Evolutionary conservation across 2,113 vertebrate genomes (phyloP).

Genomic region (Rynchops niger): DNA sequence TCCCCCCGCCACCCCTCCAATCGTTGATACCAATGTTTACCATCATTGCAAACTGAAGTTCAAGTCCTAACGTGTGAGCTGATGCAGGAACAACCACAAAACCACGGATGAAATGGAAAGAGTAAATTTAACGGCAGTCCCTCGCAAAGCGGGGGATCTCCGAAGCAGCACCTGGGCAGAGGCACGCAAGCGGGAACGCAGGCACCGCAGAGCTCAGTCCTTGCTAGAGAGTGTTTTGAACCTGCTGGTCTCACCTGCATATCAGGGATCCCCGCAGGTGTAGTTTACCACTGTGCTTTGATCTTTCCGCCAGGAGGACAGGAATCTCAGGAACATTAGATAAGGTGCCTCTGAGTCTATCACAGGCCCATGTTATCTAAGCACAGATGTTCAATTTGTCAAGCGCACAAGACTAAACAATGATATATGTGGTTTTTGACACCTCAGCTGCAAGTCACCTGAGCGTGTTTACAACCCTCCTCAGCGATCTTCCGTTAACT

Average conservation of each 20-base stretch:
- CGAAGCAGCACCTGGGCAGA: background rate
- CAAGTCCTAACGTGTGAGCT: background rate
- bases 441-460: background rate
- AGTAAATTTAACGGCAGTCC: background rate
- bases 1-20: too few relatives aligned
- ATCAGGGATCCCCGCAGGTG: background rate
- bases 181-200: background rate
- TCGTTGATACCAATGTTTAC: background rate
- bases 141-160: background rate
- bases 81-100: background rate
- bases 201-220: background rate
- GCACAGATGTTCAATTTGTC: background rate
- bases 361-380: background rate
- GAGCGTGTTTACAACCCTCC: background rate
- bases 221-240: background rate
- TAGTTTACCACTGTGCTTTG: background rate
- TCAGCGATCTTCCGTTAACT: background rate
- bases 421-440: background rate
- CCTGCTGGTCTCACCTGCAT: background rate
- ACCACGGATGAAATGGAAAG: background rate
- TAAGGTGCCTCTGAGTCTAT: background rate
- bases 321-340: background rate
- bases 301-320: background rate
- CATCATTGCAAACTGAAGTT: background rate
- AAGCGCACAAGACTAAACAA: background rate